Evolutionary conservation across 2,888 invertebrate species (phyloP).

Genomic region (Galerucella nymphaeae): DNA sequence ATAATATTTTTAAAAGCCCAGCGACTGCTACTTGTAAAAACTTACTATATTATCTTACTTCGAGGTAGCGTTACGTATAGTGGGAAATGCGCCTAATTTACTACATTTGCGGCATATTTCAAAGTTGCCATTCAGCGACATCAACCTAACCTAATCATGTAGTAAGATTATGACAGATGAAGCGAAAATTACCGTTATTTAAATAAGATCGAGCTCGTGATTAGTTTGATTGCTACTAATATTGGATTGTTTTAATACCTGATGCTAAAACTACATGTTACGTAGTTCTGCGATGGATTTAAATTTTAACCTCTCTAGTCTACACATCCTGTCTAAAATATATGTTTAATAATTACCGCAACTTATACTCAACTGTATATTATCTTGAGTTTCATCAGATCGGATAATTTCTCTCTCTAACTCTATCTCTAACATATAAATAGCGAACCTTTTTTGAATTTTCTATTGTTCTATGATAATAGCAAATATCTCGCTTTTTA

Average conservation of each 20-base stretch:
- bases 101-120: too few species aligned
- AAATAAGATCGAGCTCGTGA: too few species aligned
- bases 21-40: too few species aligned
- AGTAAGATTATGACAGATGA: too few species aligned
- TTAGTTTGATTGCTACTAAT: neutral
- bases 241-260: neutral
- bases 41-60: too few species aligned
- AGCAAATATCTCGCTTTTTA: conserved; percentile 23
- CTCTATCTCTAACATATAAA: conserved; percentile 10
- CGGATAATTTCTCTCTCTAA: neutral
- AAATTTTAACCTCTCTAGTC: neutral
- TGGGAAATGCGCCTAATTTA: too few species aligned
- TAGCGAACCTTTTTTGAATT: conserved; percentile 24
- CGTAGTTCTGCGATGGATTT: neutral
- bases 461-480: conserved; percentile 30
- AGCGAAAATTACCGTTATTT: too few species aligned
- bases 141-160: too few species aligned
- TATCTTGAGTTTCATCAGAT: neutral
- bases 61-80: too few species aligned
- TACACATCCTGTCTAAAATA: conserved; percentile 5
- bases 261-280: neutral
- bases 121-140: too few species aligned
- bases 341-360: conserved; percentile 7
- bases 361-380: neutral
- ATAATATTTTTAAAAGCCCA: too few species aligned